These are phyloP conservation scores for Megaptera novaeangliae DNA, from an alignment of 2,113 vertebrate genomes.

Conservation along the genomic window DNA sequence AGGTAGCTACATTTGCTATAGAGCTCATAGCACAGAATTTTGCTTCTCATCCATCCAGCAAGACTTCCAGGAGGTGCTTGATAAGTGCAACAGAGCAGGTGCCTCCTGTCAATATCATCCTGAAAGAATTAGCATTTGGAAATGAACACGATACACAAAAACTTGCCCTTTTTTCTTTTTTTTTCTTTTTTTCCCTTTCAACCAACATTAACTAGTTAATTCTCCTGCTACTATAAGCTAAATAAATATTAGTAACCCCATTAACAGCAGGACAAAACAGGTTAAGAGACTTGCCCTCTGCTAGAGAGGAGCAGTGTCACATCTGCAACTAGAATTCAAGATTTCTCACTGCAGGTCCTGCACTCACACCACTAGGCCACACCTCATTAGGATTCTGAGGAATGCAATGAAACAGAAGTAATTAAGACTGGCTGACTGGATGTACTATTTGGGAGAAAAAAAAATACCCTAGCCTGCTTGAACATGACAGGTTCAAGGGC, in stretches of 20 bases:
- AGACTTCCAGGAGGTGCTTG: background rate
- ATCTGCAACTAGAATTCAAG: conserved; percentile 37
- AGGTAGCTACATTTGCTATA: conserved; percentile 29
- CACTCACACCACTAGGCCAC: background rate
- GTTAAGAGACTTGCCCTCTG: conserved; percentile 20
- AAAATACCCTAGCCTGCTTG: conserved; percentile 34
- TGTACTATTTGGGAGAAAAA: background rate
- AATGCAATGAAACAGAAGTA: conserved; percentile 55
- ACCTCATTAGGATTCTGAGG: conserved; percentile 62
- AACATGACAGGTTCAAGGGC: conserved; percentile 34
- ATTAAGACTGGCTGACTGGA: conserved; percentile 35
- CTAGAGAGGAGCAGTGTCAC: background rate
- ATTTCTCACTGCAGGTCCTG: background rate
- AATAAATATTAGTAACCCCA: conserved; percentile 40
- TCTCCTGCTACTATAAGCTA: conserved; percentile 2
- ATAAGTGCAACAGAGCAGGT: background rate
- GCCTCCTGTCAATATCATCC: background rate
- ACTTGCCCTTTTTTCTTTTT: background rate
- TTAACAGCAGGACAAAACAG: background rate
- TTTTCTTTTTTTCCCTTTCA: background rate
- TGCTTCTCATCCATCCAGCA: background rate
- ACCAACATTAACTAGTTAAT: conserved; percentile 42
- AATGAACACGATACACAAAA: conserved; percentile 35
- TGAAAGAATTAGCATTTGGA: conserved; percentile 43
- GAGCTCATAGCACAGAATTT: background rate